Conservation (phyloP, 2,888 invertebrate species). For the Dorcus parallelipipedus region DNA sequence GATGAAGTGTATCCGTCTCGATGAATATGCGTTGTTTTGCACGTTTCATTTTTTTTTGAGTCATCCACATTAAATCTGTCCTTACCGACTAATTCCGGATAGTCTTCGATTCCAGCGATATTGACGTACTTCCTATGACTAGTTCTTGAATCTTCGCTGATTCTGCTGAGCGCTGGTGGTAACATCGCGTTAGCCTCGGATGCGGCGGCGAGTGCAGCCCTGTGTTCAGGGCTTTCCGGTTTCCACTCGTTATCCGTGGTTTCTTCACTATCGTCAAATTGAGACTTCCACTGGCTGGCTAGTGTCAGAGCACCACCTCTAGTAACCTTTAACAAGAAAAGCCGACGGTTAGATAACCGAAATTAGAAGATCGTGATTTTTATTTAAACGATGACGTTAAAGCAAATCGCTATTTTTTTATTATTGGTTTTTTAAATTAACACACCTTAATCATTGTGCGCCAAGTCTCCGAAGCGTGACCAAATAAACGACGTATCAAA, state of each 20-base stretch:
- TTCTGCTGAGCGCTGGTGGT: slow-evolving; percentile 44
- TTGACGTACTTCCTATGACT: slow-evolving; percentile 62
- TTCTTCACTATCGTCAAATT: slow-evolving; percentile 93
- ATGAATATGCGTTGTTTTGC: too few relatives aligned
- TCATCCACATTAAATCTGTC: too few relatives aligned
- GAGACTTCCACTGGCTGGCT: slow-evolving; percentile 93
- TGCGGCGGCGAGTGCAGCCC: slow-evolving; percentile 30
- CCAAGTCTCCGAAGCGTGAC: too few relatives aligned
- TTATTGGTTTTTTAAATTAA: too few relatives aligned
- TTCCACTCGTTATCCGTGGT: slow-evolving; percentile 94
- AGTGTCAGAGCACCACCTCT: slow-evolving; percentile 85
- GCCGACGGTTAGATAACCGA: background rate
- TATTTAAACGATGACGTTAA: too few relatives aligned
- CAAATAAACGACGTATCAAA: too few relatives aligned
- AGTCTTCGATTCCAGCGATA: slow-evolving; percentile 77
- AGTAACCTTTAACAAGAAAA: slow-evolving; percentile 59
- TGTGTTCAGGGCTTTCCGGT: slow-evolving; percentile 69
- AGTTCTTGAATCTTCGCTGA: slow-evolving; percentile 55
- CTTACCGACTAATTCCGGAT: slow-evolving; percentile 59
- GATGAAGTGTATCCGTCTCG: background rate
- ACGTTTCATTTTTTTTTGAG: too few relatives aligned
- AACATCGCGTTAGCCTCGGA: slow-evolving; percentile 39
- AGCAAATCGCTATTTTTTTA: too few relatives aligned
- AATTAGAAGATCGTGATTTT: too few relatives aligned
- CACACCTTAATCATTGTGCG: too few relatives aligned